Evolutionary conservation across 2,797 vertebrate species (phyloP).

Genomic region (Enteromius unitaeniatus): DNA sequence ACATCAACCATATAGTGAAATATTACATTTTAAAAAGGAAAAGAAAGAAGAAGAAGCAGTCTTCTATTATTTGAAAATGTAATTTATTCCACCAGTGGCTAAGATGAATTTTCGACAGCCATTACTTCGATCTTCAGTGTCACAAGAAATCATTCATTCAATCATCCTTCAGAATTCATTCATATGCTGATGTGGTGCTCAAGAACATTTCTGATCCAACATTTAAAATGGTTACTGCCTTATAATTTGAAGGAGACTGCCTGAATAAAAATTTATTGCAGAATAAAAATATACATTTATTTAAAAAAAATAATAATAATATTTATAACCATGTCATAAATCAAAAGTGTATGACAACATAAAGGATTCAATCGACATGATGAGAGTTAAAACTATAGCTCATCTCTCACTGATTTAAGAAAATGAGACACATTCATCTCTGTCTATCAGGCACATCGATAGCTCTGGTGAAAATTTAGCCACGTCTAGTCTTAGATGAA

Average conservation of each 20-base stretch:
- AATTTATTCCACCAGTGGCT: background rate
- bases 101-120: background rate
- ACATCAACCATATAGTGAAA: background rate
- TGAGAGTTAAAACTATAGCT: slow-evolving; percentile 27
- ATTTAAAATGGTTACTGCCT: background rate
- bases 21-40: too few relatives aligned
- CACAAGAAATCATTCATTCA: too few relatives aligned
- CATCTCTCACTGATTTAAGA: slow-evolving; percentile 13
- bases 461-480: slow-evolving; percentile 73
- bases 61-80: background rate
- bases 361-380: background rate
- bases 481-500: slow-evolving; percentile 79
- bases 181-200: background rate
- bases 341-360: slow-evolving; percentile 5
- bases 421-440: slow-evolving; percentile 65
- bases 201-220: background rate
- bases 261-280: background rate
- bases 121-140: background rate
- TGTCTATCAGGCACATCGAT: slow-evolving; percentile 69
- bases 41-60: background rate
- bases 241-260: background rate
- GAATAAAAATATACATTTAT: background rate
- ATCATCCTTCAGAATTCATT: background rate
- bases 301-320: background rate
- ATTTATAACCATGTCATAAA: background rate